Evolutionary conservation across 1,140 invertebrate genomes (phyloP), one percentile per base, ranked within the genome.

Genomic region (Apocrypta bakeri): DNA sequence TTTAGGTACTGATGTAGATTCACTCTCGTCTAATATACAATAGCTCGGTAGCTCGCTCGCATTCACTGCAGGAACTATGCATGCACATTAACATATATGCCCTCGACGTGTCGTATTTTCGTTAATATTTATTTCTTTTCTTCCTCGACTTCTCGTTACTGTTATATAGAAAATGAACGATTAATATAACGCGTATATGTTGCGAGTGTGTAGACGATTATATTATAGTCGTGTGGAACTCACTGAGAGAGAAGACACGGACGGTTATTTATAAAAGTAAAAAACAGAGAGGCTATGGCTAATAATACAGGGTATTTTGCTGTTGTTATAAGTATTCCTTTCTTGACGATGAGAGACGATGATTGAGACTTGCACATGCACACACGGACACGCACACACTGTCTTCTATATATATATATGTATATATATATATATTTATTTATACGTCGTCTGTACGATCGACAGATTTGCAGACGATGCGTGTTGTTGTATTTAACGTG

Each of bases 221-320:
- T 37, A 37, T 37, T 4, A 4, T 37, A 37, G 33, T 29, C 56
- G 29, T 29, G 74, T 56, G 27, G 1, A 48, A 68, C 25, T 72
- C 42, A 71, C 29, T n/a, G 40, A 74, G 40, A 74, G 66, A 61
- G 29, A 64, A 82, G 73, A 56, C 63, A 61, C 64, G 74, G 73
- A 48, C 74, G 33, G 40, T 82, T 79, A 75, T 63, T 80, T 86
- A 87, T 86, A 85, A 87, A 87, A 87, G 84, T 86, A 86, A 85
- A 87, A 87, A 87, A 85, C 56, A 14, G 61, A 21, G 37, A 56
- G 72, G 31, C 29, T 31, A 66, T 75, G 69, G 17, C 77, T 56
- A 73, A 79, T 64, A 78, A 69, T 31, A 7, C 21, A 76, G n/a
- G 82, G 66, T 66, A 0, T 24, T 63, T 29, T 14, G 76, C 21